Evolutionary conservation across 1,140 invertebrate species (phyloP), one percentile per base, ranked within the genome.

Genomic region (Ericerus pela): DNA sequence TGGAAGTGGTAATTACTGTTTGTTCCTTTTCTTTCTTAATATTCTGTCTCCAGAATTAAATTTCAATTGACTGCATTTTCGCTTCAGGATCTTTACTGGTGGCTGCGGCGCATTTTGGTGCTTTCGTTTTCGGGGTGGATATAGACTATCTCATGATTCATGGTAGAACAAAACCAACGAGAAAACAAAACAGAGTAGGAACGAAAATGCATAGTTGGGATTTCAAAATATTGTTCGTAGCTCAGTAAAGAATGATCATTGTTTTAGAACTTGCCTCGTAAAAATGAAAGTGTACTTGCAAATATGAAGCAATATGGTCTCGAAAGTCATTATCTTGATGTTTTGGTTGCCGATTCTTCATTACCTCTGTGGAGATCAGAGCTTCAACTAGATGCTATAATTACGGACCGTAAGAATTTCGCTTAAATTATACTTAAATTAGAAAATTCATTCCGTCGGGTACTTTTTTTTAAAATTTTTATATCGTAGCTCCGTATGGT

Each of bases 141-240:
- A 94, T 97, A 57, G 91, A 98, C 72, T 96, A 79, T 69, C 74
- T 92, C 66, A 88, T 94, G 79, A 65, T 97, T 2, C 91, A 96
- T 73, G 92, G 80, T 0, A 79, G 81, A 69, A 88, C 85, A 58
- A 76, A 82, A 62, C 85, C 86, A 6, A 81, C 78, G 1, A 75
- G 87, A 62, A 84, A 84, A 65, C 76, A 77, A 41, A 82, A 85
- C 71, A 81, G 84, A 72, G 81, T 84, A 73, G 68, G 14, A 29
- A 43, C 10, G 11, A 36, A n/a, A 33, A 20, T 38, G 30, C 30
- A 22, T 24, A 16, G 8, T 24, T 43, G 10, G n/a, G n/a, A 51
- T 30, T 11, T 29, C 4, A 20, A 11, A 18, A 38, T 29, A 12
- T 2, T 16, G 31, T 20, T 3, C 0, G 26, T 37, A 29, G 31